Evolutionary conservation across 2,888 invertebrate species (phyloP), one percentile per base, ranked within the genome.

Genomic region (Seira musarum): DNA sequence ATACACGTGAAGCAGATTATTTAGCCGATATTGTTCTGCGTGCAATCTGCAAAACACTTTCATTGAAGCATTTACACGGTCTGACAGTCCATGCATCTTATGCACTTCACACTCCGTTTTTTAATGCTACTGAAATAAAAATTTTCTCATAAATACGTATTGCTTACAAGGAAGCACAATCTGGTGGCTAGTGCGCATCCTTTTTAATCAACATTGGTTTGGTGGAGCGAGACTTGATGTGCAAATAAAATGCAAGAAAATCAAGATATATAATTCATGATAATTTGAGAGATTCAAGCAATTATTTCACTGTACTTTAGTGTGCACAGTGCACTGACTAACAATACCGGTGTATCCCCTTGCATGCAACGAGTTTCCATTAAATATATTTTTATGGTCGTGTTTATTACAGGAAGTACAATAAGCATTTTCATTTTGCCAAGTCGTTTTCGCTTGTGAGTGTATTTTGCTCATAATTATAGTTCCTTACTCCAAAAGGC

Each of bases 341-440:
- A 61, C 22, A 22, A 13, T 61, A 6, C 61, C 61, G 10, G 6
- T 64, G 64, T n/a, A 64, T 24, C 24, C 5, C n/a, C 25, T 53
- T 17, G 15, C 13, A 17, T 53, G 53, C 3, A 53, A 3, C 13
- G 53, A 30, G 6, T 53, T 53, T 53, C 13, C 53, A 53, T 13
- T 3, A n/a, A 13, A 53, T 6, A 60, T 40, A 61, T 30, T 60
- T 71, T 74, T 64, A 64, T 30, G 64, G 15, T n/a, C 22, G 53
- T 72, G 68, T 67, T 79, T 72, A 79, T 72, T 67, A 71, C 78
- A 79, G 78, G 78, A 79, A 79, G 72, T 72, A 53, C 3, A 3
- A 30, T 30, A 30, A n/a, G n/a, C n/a, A n/a, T n/a, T 30, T 8
- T 5, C 30, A 30, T 2, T 8, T 30, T 30, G 2, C 2, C 30